Evolutionary conservation across 2,888 invertebrate species (phyloP).

Genomic region (Patella pellucida): DNA sequence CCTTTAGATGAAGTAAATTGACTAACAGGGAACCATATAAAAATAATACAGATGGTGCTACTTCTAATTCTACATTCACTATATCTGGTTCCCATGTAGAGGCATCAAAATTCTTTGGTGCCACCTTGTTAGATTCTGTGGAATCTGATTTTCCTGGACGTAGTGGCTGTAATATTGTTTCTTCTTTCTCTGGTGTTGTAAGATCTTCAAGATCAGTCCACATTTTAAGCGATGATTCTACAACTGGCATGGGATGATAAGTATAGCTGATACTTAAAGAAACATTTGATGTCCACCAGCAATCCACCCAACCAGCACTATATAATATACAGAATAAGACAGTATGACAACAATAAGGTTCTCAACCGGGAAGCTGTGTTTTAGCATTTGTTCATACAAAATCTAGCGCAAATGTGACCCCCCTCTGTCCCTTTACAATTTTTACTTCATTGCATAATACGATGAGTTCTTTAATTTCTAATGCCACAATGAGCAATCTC

Average conservation of each 20-base stretch:
- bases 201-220: slow-evolving; percentile 34
- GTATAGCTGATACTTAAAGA: slow-evolving; percentile 90
- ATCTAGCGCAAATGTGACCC: too few relatives aligned
- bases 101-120: slow-evolving; percentile 83
- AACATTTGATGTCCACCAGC: slow-evolving; percentile 95
- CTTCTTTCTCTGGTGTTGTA: slow-evolving; percentile 90
- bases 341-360: too few relatives aligned
- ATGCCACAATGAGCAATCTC: too few relatives aligned
- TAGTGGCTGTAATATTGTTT: slow-evolving; percentile 91
- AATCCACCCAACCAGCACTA: slow-evolving; percentile 90
- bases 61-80: slow-evolving; percentile 92
- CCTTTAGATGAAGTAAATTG: slow-evolving; percentile 88
- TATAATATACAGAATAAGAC: too few relatives aligned
- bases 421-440: too few relatives aligned
- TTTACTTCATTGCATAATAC: too few relatives aligned
- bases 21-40: slow-evolving; percentile 92
- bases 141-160: slow-evolving; percentile 75
- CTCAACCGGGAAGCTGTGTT: too few relatives aligned
- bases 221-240: slow-evolving; percentile 85
- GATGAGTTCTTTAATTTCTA: too few relatives aligned
- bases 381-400: too few relatives aligned
- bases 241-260: slow-evolving; percentile 91
- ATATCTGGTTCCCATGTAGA: slow-evolving; percentile 87
- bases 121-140: slow-evolving; percentile 17
- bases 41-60: slow-evolving; percentile 91